Evolutionary conservation across 2,797 vertebrate species (phyloP).

Genomic region (Paramormyrops hopkinsi): DNA sequence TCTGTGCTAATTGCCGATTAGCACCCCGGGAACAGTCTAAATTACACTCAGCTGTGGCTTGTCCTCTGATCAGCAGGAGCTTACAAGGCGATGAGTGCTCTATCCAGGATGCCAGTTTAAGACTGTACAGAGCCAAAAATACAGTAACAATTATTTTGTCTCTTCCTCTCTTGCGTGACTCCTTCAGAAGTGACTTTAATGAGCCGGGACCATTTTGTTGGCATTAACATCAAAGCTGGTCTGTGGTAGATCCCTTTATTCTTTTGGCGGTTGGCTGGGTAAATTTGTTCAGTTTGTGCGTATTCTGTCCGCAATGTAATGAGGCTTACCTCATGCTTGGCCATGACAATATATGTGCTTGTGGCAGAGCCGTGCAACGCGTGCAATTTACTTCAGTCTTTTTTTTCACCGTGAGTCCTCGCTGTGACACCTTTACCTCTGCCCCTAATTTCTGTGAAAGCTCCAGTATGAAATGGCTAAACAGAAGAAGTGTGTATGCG

Average conservation of each 20-base stretch:
- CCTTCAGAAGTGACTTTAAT: neutral
- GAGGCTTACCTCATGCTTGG: neutral
- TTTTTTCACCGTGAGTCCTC: neutral
- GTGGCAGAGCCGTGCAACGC: neutral
- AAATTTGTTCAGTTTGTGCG: neutral
- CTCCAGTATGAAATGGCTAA: neutral
- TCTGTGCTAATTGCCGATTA: constrained; percentile 13
- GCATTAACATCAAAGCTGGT: neutral
- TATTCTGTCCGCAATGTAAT: neutral
- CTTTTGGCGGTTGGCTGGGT: neutral
- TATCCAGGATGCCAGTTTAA: neutral
- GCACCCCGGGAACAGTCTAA: constrained; percentile 13
- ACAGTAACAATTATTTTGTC: neutral
- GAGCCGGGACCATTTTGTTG: neutral
- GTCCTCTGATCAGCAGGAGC: neutral
- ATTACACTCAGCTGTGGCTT: constrained; percentile 9
- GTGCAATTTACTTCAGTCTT: neutral
- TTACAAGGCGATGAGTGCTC: neutral
- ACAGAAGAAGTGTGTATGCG: neutral
- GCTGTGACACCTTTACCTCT: neutral
- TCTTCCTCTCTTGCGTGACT: neutral
- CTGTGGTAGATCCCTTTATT: neutral
- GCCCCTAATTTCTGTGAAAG: neutral
- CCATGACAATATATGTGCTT: neutral
- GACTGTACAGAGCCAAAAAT: neutral